These are phyloP conservation scores for Papilio machaon DNA, from an alignment of 1,140 invertebrate species.

Conservation along the genomic window DNA sequence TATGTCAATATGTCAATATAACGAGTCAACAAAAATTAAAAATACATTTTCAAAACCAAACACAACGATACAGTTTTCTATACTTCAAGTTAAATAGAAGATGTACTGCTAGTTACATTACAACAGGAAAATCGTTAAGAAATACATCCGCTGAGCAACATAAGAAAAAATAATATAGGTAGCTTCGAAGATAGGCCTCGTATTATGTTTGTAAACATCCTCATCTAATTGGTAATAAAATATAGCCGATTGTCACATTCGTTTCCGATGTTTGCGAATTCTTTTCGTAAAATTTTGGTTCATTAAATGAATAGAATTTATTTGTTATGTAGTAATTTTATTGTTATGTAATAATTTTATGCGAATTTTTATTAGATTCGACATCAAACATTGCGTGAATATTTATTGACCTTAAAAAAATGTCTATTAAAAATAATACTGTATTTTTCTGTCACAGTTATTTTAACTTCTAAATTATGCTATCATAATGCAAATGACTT, in stretches of 20 bases:
- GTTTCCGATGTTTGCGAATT: constrained; percentile 56
- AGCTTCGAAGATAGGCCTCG: constrained; percentile 22
- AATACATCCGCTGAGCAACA: constrained; percentile 28
- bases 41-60: background rate
- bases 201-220: constrained; percentile 13
- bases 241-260: constrained; percentile 72
- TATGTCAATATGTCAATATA: too few relatives aligned
- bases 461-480: background rate
- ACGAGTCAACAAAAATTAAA: too few relatives aligned
- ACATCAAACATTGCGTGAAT: background rate
- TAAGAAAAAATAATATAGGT: constrained; percentile 27
- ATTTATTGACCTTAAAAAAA: background rate
- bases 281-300: constrained; percentile 65
- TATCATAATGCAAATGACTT: background rate
- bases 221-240: constrained; percentile 57
- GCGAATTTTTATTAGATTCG: background rate
- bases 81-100: background rate
- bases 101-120: background rate
- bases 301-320: constrained; percentile 72
- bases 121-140: background rate
- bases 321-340: background rate
- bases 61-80: background rate
- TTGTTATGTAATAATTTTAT: background rate
- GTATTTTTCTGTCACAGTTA: background rate
- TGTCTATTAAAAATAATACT: background rate